phyloP scores from a whole-genome alignment of 2,888 invertebrate species.

The Papilio protenor region DNA sequence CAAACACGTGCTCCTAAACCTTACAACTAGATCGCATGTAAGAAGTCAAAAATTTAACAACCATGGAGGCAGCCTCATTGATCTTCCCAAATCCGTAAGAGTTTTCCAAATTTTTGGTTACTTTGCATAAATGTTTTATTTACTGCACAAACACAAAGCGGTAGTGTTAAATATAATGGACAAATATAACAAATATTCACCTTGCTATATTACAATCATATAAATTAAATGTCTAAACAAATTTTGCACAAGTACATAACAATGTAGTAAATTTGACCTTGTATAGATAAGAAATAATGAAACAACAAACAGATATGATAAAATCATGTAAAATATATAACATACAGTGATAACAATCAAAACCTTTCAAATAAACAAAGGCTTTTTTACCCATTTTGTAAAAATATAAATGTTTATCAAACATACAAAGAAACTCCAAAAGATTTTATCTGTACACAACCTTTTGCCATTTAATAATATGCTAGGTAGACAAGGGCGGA shows the following conservation, averaged over 20 bases:
- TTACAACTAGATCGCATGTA: constrained; percentile 55
- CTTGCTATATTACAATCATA: no score
- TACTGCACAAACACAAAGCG: constrained; percentile 8
- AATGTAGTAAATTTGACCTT: constrained; percentile 38
- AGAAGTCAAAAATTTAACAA: constrained; percentile 55
- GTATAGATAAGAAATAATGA: constrained; percentile 40
- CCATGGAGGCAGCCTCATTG: constrained; percentile 69
- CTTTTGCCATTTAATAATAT: no score
- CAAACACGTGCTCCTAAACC: constrained; percentile 69
- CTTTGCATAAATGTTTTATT: constrained; percentile 53
- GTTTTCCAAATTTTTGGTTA: constrained; percentile 55
- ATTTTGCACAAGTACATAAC: constrained; percentile 33
- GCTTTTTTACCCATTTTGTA: no score
- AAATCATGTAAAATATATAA: neutral
- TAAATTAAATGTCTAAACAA: neutral
- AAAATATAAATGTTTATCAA: no score
- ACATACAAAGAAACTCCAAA: neutral
- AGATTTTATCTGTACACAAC: neutral
- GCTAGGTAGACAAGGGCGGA: no score
- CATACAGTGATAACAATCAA: constrained; percentile 22
- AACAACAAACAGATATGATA: constrained; percentile 5
- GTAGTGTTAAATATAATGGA: neutral
- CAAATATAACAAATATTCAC: constrained; percentile 24
- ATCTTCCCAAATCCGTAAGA: constrained; percentile 77
- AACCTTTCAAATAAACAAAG: constrained; percentile 23